A percentile compares a stretch with the other conserved stretches of the same genome.
phyloP scores from a whole-genome alignment of 2,797 vertebrate genomes.

The Acanthornis magna region DNA sequence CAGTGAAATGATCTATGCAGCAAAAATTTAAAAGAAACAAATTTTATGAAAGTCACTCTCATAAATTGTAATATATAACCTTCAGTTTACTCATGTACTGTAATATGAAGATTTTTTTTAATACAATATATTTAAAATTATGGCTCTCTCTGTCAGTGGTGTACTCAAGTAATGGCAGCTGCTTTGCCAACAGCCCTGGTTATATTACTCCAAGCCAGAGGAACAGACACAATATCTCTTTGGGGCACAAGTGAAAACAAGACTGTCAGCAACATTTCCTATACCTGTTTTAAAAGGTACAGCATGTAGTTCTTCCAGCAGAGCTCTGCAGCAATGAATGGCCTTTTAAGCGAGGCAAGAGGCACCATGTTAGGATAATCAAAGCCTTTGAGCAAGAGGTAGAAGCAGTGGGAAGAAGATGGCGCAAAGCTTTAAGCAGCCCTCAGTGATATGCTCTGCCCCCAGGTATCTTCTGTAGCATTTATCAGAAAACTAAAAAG shows the following conservation, averaged over 20 bases:
- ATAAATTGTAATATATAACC: neutral
- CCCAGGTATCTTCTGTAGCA: neutral
- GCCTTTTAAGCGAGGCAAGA: neutral
- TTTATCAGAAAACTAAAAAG: neutral
- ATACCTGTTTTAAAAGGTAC: accelerated
- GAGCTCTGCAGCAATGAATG: neutral
- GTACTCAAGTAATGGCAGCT: neutral
- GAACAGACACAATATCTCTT: neutral
- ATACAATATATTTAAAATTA: neutral
- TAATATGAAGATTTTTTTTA: neutral
- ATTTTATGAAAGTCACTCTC: neutral
- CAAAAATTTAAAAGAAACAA: neutral
- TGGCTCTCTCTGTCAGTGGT: neutral
- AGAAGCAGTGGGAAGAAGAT: neutral
- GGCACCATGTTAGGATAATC: neutral
- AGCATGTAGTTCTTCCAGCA: neutral
- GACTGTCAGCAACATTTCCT: neutral
- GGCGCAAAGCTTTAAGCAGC: neutral
- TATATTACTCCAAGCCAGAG: neutral
- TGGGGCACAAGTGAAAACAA: neutral
- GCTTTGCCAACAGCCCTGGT: neutral
- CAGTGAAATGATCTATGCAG: neutral
- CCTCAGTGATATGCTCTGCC: accelerated
- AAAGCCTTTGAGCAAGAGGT: neutral
- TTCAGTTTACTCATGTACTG: neutral